A percentile compares a stretch with the other conserved stretches of the same genome.
Conservation (phyloP, 2,113 vertebrate species). For the Pelmatolapia mariae region DNA sequence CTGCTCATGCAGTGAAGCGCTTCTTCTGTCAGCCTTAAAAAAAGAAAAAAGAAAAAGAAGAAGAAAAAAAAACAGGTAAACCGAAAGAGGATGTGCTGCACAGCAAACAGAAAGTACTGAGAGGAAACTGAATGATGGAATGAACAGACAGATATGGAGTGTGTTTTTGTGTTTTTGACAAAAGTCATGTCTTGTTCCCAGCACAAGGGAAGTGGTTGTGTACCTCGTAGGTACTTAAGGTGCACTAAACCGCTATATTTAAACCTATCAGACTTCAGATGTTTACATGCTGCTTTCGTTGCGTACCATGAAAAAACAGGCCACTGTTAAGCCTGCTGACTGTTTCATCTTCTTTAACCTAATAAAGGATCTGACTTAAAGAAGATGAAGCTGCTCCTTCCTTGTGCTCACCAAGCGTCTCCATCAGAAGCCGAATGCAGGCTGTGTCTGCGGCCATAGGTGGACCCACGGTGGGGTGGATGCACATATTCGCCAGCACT, state of each 20-base stretch:
- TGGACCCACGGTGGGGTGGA: conserved; percentile 76
- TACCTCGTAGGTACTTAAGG: background rate
- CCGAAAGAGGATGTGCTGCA: conserved; percentile 43
- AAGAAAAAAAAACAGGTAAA: background rate
- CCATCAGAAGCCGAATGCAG: conserved; percentile 76
- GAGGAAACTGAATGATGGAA: background rate
- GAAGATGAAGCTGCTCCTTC: background rate
- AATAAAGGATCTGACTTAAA: background rate
- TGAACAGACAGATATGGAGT: conserved; percentile 16
- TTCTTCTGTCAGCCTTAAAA: background rate
- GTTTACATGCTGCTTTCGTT: background rate
- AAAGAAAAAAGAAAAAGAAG: background rate
- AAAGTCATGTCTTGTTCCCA: conserved; percentile 37
- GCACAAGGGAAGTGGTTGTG: conserved; percentile 48
- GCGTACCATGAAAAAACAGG: background rate
- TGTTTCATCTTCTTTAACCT: background rate
- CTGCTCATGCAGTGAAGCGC: conserved; percentile 26
- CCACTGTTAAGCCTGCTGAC: background rate
- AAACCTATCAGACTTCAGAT: background rate
- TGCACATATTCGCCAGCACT: conserved; percentile 85
- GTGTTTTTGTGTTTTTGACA: conserved; percentile 18
- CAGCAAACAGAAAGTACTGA: background rate
- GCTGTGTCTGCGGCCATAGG: conserved; percentile 66
- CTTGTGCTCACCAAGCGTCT: conserved; percentile 78
- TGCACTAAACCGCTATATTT: conserved; percentile 10